A percentile compares a stretch with the other conserved stretches of the same genome.
phyloP scores from a whole-genome alignment of 1,140 invertebrate species.

The Zaprionus camerounensis region DNA sequence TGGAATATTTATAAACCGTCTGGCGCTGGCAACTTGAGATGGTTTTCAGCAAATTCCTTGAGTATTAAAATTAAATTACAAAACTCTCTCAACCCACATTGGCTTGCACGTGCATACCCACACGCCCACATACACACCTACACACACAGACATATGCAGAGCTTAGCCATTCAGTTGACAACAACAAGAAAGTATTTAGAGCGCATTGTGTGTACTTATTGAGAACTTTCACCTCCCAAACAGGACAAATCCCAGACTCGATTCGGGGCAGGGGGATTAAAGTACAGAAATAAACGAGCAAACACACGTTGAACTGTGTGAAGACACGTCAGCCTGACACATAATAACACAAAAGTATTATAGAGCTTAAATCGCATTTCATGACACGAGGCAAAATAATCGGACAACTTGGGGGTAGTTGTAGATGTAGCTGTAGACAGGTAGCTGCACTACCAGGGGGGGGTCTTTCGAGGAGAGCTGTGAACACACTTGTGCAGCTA shows the following conservation, averaged over 20 bases:
- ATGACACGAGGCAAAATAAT: constrained; percentile 2
- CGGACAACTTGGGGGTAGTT: background rate
- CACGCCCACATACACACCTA: background rate
- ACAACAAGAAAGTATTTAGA: constrained; percentile 30
- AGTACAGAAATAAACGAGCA: constrained; percentile 16
- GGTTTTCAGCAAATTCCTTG: constrained; percentile 16
- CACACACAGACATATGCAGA: constrained; percentile 1
- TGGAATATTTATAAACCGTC: constrained; percentile 30
- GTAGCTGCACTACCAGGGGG: background rate
- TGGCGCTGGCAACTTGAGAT: background rate
- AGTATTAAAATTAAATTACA: constrained; percentile 40
- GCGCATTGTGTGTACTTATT: constrained; percentile 12
- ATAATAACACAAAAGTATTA: constrained; percentile 31
- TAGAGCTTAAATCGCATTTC: constrained; percentile 22
- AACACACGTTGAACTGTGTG: constrained; percentile 4
- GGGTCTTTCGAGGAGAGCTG: too few species aligned
- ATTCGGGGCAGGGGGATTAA: constrained; percentile 15
- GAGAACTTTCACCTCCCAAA: constrained; percentile 23
- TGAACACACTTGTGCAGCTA: background rate
- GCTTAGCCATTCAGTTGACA: constrained; percentile 24
- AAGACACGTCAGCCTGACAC: constrained; percentile 3
- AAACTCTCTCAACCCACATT: constrained; percentile 8
- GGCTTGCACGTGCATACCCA: background rate
- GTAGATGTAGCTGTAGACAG: background rate
- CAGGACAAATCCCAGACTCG: constrained; percentile 3